These are phyloP conservation scores for Onthophagus sagittarius DNA, from an alignment of 2,888 invertebrate genomes.

Conservation along the genomic window DNA sequence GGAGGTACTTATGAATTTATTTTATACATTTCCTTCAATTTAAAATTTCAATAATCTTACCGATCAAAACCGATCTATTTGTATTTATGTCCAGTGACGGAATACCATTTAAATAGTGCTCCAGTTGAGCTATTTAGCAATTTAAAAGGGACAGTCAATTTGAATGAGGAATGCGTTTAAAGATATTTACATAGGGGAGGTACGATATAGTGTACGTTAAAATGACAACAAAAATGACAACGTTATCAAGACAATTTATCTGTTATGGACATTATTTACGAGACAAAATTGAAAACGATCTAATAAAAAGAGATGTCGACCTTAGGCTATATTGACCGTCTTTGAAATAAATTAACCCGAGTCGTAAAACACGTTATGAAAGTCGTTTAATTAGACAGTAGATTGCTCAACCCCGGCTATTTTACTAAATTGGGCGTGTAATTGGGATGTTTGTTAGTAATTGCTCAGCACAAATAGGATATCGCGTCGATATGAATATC, in stretches of 20 bases:
- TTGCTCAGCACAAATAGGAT: background rate
- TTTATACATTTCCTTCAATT: background rate
- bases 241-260: background rate
- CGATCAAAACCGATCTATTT: background rate
- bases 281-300: background rate
- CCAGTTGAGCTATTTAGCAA: background rate
- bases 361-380: background rate
- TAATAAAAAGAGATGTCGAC: background rate
- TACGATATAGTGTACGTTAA: background rate
- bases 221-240: background rate
- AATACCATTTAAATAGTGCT: background rate
- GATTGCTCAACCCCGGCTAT: background rate
- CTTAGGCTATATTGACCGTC: background rate
- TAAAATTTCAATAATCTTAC: background rate
- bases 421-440: background rate
- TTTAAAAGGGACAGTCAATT: background rate
- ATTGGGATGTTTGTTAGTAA: background rate
- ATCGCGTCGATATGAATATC: background rate
- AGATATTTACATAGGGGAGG: background rate
- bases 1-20: background rate
- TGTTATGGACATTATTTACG: background rate
- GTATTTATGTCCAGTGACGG: background rate
- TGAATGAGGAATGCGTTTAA: background rate
- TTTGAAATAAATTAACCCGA: background rate
- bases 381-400: background rate